Percentiles rank a stretch among this genome's conserved stretches.
phyloP scores from a whole-genome alignment of 2,888 invertebrate species.

The Mayetiola destructor region DNA sequence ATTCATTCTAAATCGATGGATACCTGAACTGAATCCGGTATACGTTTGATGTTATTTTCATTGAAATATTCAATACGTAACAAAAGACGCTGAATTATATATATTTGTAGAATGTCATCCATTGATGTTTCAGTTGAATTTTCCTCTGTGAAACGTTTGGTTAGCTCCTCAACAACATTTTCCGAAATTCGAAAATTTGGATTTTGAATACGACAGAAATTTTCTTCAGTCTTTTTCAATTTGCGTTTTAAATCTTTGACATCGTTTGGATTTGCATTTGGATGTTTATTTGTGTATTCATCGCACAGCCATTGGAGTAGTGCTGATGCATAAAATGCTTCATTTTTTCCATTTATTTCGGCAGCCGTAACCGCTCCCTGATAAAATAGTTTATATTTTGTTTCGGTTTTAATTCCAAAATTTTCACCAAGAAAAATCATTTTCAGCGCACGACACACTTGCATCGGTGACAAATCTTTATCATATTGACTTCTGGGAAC shows the following conservation, averaged over 20 bases:
- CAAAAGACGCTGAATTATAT: constrained; percentile 14
- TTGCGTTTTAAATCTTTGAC: neutral
- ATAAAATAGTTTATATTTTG: neutral
- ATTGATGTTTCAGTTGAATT: neutral
- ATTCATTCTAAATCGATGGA: neutral
- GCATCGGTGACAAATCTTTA: neutral
- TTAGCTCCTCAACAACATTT: neutral
- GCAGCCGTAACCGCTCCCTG: neutral
- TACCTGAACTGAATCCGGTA: neutral
- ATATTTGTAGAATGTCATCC: neutral
- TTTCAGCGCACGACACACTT: neutral
- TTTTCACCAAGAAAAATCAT: constrained; percentile 6
- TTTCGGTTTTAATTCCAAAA: neutral
- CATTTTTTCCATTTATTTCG: neutral
- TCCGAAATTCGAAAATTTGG: constrained; percentile 12
- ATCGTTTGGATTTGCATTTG: neutral
- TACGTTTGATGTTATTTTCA: neutral
- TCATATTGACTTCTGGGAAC: neutral
- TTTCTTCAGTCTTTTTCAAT: constrained; percentile 9
- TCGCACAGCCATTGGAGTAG: constrained; percentile 10
- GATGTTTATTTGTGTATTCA: neutral
- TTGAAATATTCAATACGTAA: constrained; percentile 13
- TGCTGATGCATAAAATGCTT: constrained; percentile 6
- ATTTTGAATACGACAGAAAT: constrained; percentile 12
- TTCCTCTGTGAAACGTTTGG: neutral